Conservation (phyloP, 2,797 vertebrate species). For the Ammospiza maritima region DNA sequence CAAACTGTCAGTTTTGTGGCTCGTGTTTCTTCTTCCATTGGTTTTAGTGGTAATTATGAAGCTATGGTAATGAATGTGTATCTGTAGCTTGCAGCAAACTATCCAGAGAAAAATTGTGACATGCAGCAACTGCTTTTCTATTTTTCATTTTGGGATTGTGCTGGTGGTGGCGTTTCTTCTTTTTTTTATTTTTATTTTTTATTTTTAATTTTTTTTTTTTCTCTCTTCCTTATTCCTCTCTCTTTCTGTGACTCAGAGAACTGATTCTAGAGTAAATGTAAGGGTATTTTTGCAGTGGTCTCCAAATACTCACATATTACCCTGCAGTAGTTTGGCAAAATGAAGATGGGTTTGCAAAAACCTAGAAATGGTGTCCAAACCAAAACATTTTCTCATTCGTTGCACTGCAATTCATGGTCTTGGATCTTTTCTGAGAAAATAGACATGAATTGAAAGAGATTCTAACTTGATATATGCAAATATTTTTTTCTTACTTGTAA, state of each 20-base stretch:
- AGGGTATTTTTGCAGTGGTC: not conserved
- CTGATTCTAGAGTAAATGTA: not conserved
- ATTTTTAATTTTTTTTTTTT: too few relatives aligned
- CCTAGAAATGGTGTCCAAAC: not conserved
- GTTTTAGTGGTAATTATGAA: constrained; percentile 22
- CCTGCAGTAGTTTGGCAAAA: not conserved
- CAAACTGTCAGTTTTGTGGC: not conserved
- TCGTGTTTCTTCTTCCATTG: not conserved
- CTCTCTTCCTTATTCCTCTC: fast-evolving
- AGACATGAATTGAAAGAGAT: not conserved
- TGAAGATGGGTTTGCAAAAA: not conserved
- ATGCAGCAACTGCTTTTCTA: not conserved
- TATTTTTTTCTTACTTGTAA: not conserved
- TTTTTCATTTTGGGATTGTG: not conserved
- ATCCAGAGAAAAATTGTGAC: not conserved
- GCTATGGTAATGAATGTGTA: not conserved
- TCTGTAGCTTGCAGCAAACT: constrained; percentile 2
- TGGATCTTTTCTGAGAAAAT: not conserved
- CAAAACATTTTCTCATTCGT: not conserved
- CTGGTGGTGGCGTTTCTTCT: not conserved
- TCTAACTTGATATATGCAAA: not conserved
- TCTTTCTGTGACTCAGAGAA: not conserved
- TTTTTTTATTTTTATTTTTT: not conserved
- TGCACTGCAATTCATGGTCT: not conserved
- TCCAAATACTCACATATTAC: not conserved